Base-by-base conservation (phyloP, 2,888 invertebrate species). In the Mimumesa dahlbomi region DNA sequence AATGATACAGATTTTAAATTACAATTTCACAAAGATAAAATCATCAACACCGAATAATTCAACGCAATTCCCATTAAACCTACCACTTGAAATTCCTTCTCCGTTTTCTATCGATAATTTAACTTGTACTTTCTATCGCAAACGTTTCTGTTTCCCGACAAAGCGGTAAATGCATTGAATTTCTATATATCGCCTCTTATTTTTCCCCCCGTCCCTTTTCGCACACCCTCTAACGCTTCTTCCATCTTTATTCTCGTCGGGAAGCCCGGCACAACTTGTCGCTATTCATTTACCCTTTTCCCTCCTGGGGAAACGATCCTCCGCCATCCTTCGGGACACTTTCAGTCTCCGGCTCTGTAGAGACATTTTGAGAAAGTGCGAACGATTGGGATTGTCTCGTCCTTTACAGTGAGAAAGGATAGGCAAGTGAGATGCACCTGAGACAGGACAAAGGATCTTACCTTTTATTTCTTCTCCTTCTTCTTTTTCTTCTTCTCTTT, bases 231-330 rank as follows among this genome's bases (percentile, higher is more conserved):
- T 21, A 21, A 22, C 46, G 46, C 25, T 54, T 48, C 52, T 31
- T 69, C 48, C 56, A 59, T 64, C 69, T 69, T 74, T 69, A 69
- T 73, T 69, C 59, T 42, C 42, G 43, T 6, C 36, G 6, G 54
- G 58, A 73, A 56, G 61, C 61, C 21, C 54, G 56, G 52, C 53
- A 38, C 70, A 57, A 74, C 67, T 71, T 75, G 75, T 75, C 75
- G 76, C 67, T 75, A 75, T 75, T 75, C 75, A 75, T 75, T 75
- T 75, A 71, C 62, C 67, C 75, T 69, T 62, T 29, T 74, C 45
- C 38, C 42, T 19, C 46, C 11, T 34, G 31, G 38, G 14, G 45
- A 54, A 73, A 53, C 57, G 61, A 76, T 69, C 56, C 52, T 19
- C 21, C 42, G 50, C 16, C 40, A 63, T 42, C 52, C 43, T 49